Conservation (phyloP, 2,888 invertebrate genomes). For the Entomobrya proxima region DNA sequence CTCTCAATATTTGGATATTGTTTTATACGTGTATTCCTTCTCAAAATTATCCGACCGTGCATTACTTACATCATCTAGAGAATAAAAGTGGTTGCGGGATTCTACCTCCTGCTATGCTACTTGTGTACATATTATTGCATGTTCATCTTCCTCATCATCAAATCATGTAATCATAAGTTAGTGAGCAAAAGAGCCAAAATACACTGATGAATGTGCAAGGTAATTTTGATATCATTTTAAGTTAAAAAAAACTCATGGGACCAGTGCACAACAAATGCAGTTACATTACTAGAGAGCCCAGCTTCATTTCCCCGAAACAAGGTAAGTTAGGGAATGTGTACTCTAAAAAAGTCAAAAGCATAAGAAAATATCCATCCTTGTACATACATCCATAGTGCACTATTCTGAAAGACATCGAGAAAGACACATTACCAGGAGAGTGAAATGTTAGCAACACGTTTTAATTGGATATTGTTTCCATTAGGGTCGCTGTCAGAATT, state of each 20-base stretch:
- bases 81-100: too few relatives aligned
- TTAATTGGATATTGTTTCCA: conserved; percentile 32
- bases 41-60: conserved; percentile 52
- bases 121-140: neutral
- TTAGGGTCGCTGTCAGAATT: conserved; percentile 23
- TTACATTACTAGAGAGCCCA: neutral
- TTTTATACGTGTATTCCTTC: conserved; percentile 38
- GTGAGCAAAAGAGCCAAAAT: conserved; percentile 13
- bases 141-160: neutral
- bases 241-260: neutral
- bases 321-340: neutral
- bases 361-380: too few relatives aligned
- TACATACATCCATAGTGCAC: too few relatives aligned
- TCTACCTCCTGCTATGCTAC: neutral
- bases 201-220: conserved; percentile 19
- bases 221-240: neutral
- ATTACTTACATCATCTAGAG: neutral
- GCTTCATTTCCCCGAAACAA: too few relatives aligned
- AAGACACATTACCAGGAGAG: neutral
- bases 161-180: conserved; percentile 21
- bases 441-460: conserved; percentile 3
- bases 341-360: too few relatives aligned
- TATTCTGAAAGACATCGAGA: neutral
- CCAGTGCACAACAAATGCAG: neutral
- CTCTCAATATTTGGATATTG: conserved; percentile 4